phyloP scores from a whole-genome alignment of 2,888 invertebrate genomes.

The Ceriagrion tenellum region DNA sequence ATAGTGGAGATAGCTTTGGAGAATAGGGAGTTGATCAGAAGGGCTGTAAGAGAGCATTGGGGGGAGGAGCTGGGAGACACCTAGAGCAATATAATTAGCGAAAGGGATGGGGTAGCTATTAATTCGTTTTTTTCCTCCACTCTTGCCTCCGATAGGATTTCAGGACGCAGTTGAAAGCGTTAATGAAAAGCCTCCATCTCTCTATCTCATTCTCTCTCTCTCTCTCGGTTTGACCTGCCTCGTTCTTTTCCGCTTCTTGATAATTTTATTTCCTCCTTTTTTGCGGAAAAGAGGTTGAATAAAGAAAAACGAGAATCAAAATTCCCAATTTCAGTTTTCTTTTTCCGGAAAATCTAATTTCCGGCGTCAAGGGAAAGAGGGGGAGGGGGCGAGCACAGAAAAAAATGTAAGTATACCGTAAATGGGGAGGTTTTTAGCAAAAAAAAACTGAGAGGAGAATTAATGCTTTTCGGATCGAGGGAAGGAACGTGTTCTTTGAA shows the following conservation, averaged over 20 bases:
- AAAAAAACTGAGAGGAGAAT: neutral
- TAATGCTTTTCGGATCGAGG: neutral
- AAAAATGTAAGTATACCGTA: neutral
- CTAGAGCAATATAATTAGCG: slow-evolving; percentile 16
- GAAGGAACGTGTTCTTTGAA: neutral
- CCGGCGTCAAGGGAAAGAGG: neutral
- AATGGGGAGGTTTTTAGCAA: neutral
- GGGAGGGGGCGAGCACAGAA: too few species aligned
- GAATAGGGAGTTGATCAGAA: neutral
- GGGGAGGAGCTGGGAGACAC: neutral
- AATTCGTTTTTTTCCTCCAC: slow-evolving; percentile 14
- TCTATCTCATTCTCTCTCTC: neutral
- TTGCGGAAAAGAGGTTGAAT: neutral
- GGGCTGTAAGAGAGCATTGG: neutral
- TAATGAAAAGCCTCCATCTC: neutral
- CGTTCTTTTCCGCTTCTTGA: neutral
- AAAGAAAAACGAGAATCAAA: neutral
- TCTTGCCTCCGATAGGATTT: slow-evolving; percentile 27
- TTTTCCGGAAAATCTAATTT: slow-evolving; percentile 26
- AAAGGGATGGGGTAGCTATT: slow-evolving; percentile 29
- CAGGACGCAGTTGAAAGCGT: slow-evolving; percentile 17
- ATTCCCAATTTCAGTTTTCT: neutral
- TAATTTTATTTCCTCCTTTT: neutral
- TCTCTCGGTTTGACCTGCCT: neutral
- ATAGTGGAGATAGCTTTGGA: too few species aligned